Evolutionary conservation across 2,113 vertebrate species (phyloP), one percentile per base, ranked within the genome.

Genomic region (Chlorocebus sabaeus): DNA sequence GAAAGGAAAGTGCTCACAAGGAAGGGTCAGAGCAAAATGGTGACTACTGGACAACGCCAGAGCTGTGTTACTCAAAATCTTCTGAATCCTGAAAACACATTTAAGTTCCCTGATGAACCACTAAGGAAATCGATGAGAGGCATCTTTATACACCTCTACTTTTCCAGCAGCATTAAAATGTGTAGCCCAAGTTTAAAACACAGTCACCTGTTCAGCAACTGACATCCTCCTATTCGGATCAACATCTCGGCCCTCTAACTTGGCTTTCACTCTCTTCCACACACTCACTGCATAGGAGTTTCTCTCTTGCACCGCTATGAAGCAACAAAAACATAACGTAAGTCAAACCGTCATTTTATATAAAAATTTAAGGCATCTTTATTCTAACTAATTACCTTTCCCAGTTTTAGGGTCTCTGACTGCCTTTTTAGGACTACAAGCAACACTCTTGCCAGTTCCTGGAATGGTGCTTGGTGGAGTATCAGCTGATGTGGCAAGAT

Each of bases 251-350:
- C 99, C 99, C 98, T 99, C 99, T 98, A 99, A 98, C 98, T 99
- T 99, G 98, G 99, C 99, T 98, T 99, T 99, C 98, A 99, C 99
- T 97, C 99, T 98, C 98, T 99, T 99, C 99, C 99, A 99, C 98
- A 99, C 99, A 12, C 99, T 99, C 96, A 99, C 99, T 8, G 99
- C 99, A 72, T 99, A 99, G 0, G 99, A 99, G 98, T 99, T 99
- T 97, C 99, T 99, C 98, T 99, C 99, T 96, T 99, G 99, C 92
- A 99, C 99, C 17, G 99, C 99, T 99, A 93, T 50, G 90, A 93
- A 92, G 6, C 92, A 90, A 97, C 2, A 20, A 70, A 91, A 92
- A 97, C 40, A 89, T 5, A 5, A 5, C 11, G 0, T 80, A 96
- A 95, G 91, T 1, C 45, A 92, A 97, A 57, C 14, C 20, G 94